Evolutionary conservation across 2,797 vertebrate genomes (phyloP), one percentile per base, ranked within the genome.

Genomic region (Muraenolepis orangiensis): DNA sequence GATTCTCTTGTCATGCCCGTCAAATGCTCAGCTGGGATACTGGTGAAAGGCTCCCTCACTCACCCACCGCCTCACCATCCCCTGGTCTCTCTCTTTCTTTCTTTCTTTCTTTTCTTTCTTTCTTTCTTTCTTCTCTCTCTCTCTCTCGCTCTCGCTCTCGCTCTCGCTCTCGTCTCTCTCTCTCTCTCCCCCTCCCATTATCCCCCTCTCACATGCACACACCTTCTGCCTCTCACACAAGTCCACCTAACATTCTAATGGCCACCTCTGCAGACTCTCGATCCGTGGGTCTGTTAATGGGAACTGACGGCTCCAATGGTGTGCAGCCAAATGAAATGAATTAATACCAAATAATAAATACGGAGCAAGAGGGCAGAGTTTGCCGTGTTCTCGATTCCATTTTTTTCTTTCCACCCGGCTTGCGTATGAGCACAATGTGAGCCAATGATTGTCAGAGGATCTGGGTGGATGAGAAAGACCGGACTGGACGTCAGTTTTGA

Each of bases 391-490:
- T 84, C 82, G 70, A 80, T 57, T n/a, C 2, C 75, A 77, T 79
- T 86, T 87, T 76, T 71, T 80, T n/a, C n/a, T n/a, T n/a, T n/a
- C n/a, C n/a, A n/a, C 72, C 72, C 76, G 77, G 79, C 80, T 81
- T 87, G 80, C 82, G 82, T 80, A 80, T 82, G 84, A 86, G 83
- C 81, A 85, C 76, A n/a, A n/a, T n/a, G n/a, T n/a, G n/a, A 81
- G 81, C 81, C 85, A 89, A 88, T 81, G 76, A 89, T 85, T 87
- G 85, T 85, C 84, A 87, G 69, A 69, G 81, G 74, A 77, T 88
- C 80, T 79, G 74, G 73, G 83, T 72, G 73, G 87, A 66, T 66
- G 61, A 66, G 23, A 29, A 66, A 77, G 42, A 80, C 76, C 79
- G 80, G 32, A 34, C 82, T 71, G 79, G 80, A 71, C 67, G 80